Evolutionary conservation across 1,140 invertebrate genomes (phyloP).

Genomic region (Solen grandis): DNA sequence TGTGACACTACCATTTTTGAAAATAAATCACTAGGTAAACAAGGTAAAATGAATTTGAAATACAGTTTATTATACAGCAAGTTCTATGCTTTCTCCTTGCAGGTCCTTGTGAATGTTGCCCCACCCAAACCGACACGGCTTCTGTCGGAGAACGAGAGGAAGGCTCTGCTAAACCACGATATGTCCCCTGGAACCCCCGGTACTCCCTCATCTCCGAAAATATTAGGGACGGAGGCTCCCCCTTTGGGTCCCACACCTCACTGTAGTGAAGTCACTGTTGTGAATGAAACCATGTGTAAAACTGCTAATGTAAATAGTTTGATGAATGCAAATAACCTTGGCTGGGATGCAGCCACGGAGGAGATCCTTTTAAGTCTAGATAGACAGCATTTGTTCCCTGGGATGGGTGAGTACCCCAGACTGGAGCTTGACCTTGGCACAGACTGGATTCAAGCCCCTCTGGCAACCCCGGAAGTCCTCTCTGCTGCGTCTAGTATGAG

Average conservation of each 20-base stretch:
- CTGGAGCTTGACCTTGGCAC: constrained; percentile 29
- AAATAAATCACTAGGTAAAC: too few species aligned
- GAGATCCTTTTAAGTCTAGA: constrained; percentile 40
- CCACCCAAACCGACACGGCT: constrained; percentile 44
- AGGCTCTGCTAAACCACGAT: constrained; percentile 36
- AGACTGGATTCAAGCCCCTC: constrained; percentile 36
- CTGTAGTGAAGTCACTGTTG: constrained; percentile 8
- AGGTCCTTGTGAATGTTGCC: constrained; percentile 52
- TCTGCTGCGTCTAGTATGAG: constrained; percentile 48
- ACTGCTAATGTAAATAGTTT: constrained; percentile 1
- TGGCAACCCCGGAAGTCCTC: constrained; percentile 39
- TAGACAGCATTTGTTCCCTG: constrained; percentile 38
- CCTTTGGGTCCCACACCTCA: neutral
- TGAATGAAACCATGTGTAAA: too few species aligned
- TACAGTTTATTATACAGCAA: too few species aligned
- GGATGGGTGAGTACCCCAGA: neutral
- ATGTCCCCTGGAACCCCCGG: constrained; percentile 20
- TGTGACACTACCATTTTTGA: too few species aligned
- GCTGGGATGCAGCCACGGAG: constrained; percentile 42
- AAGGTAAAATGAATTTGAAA: too few species aligned
- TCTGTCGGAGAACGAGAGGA: constrained; percentile 46
- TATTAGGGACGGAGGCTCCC: too few species aligned
- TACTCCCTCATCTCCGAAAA: neutral
- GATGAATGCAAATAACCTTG: constrained; percentile 30
- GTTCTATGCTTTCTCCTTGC: too few species aligned